Evolutionary conservation across 2,113 vertebrate genomes (phyloP), one percentile per base, ranked within the genome.

Genomic region (Coptodon rendalli): DNA sequence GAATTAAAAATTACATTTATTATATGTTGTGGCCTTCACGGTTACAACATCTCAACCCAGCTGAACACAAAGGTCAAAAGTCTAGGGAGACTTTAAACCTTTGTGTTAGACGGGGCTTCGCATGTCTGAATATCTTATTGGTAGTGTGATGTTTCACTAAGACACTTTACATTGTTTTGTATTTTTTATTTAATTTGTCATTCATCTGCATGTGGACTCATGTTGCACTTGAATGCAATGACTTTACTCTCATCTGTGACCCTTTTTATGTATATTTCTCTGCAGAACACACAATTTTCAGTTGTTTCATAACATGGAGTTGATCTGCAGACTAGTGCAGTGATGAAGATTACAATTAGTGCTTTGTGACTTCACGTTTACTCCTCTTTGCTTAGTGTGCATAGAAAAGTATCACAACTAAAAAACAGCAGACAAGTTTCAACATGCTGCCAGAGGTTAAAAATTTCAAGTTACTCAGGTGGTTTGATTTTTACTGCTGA

Each of bases 401-500:
- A 78, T 45, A 31, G 27, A 50, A 17, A 31, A 50, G 71, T 19
- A 5, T 31, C 43, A 50, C 43, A 31, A 12, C 71, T 78, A 8
- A 78, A 78, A 12, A 19, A 78, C 24, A 78, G 24, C 71, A 50
- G 16, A 19, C 43, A 52, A 9, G 43, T 52, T 52, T 53, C 14
- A 12, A 56, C 24, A 11, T 12, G 38, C 36, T 16, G 16, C 17
- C 24, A 54, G 12, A 56, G 59, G 27, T 68, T 86, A 68, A 81
- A 81, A 16, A 4, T 34, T 81, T 24, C 7, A 9, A 80, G 24
- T 24, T 86, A 86, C 4, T 79, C 43, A 19, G 80, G 12, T 66
- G 68, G 61, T 66, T 85, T 84, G 16, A 78, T 82, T 85, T 68
- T 89, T 89, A 89, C 53, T 81, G 73, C 68, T 86, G 38, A 90